phyloP scores from a whole-genome alignment of 2,113 vertebrate species.

The Tichodroma muraria region DNA sequence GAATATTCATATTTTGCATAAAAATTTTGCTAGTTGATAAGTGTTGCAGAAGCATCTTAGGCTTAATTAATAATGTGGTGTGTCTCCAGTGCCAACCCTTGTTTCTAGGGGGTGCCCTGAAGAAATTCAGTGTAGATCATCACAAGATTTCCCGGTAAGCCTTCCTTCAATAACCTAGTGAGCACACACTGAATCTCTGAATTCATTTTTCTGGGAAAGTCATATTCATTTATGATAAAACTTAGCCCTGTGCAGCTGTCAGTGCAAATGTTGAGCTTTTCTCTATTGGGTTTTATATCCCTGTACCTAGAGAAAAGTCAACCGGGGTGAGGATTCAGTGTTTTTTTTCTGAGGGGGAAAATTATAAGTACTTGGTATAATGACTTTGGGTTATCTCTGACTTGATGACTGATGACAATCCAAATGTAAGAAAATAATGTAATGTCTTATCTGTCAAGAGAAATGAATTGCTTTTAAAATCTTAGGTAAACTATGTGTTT shows the following conservation, averaged over 20 bases:
- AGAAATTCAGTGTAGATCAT: not conserved
- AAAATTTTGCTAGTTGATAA: not conserved
- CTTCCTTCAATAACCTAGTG: not conserved
- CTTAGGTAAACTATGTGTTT: slow-evolving; percentile 3
- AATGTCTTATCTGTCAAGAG: not conserved
- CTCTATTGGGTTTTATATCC: not conserved
- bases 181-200: not conserved
- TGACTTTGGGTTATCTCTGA: not conserved
- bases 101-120: not conserved
- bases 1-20: not conserved
- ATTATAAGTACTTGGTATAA: not conserved
- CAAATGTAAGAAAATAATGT: slow-evolving; percentile 33
- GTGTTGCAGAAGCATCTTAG: rapidly evolving
- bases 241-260: not conserved
- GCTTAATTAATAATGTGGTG: not conserved
- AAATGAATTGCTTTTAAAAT: not conserved
- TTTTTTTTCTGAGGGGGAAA: not conserved
- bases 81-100: not conserved
- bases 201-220: not conserved
- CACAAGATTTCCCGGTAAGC: not conserved
- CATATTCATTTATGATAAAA: not conserved
- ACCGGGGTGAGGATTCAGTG: not conserved
- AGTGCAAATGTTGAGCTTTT: not conserved
- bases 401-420: slow-evolving; percentile 16
- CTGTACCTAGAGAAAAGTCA: not conserved